Evolutionary conservation across 1,140 invertebrate genomes (phyloP), one percentile per base, ranked within the genome.

Genomic region (Chlorops oryzae): DNA sequence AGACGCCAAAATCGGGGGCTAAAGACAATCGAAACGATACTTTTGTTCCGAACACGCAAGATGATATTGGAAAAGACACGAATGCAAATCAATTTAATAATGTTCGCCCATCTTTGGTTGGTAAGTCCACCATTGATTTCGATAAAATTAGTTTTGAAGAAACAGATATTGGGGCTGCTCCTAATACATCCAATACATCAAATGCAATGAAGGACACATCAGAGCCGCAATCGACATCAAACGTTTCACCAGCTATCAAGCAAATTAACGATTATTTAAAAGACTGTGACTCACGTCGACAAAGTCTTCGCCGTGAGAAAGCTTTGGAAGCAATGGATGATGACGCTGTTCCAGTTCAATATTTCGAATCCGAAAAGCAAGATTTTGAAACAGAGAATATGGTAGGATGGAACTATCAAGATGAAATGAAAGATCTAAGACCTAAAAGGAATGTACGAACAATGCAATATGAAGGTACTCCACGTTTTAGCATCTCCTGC

Each of bases 91-190:
- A n/a, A n/a, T n/a, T n/a, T n/a, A n/a, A n/a, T n/a, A n/a, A n/a
- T n/a, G n/a, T n/a, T n/a, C 10, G 37, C 17, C 39, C 48, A 7
- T 50, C 48, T 4, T 46, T 34, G 34, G 57, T 34, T 2, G 51
- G 51, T 5, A 50, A 47, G 5, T 57, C 61, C 23, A 68, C 65
- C 13, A 62, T 69, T 5, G 57, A 69, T 44, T 69, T 69, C 35
- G 65, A 69, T 44, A 69, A 68, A 50, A 69, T 69, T 4, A 69
- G 65, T 52, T 69, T 69, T 21, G 65, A 69, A 48, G 65, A 69
- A 41, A 61, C 65, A 5, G 46, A 40, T 42, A 15, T 46, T 1
- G 39, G 27, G 32, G 23, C n/a, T n/a, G n/a, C n/a, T n/a, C n/a
- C n/a, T 40, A 1, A 9, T 15, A 38, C 35, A 38, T 6, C 35